Evolutionary conservation across 1,140 invertebrate genomes (phyloP), one percentile per base, ranked within the genome.

Genomic region (Pygmarrhopalites habei): DNA sequence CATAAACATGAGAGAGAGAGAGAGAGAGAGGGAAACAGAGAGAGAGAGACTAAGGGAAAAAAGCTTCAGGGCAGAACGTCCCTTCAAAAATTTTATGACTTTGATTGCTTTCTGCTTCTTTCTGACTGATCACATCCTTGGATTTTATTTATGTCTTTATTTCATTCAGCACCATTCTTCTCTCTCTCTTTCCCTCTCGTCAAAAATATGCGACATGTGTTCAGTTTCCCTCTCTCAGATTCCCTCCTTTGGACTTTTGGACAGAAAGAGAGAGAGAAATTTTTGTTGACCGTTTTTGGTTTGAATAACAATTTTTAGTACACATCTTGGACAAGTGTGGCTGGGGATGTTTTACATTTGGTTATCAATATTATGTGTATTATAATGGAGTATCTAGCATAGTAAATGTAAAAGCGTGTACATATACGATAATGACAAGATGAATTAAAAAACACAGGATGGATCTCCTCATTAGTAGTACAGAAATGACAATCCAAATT

Each of bases 71-170:
- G 46, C 46, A 19, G 23, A 23, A 49, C 14, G 5, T 10, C 23
- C 46, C 7, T 19, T 49, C 10, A 5, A 23, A 19, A 62, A 62
- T 53, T 62, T 62, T 62, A 62, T 62, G 47, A 44, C 60, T 62
- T 46, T 62, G 60, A 62, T 62, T 62, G 60, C n/a, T n/a, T n/a
- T n/a, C n/a, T n/a, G n/a, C n/a, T n/a, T n/a, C 60, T 62, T 55
- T 62, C 60, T 55, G 49, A 53, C 60, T 60, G 46, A 60, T 60
- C n/a, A n/a, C 46, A 60, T 60, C 58, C 58, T 60, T 60, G 58
- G 47, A 35, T 51, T 25, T 60, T 60, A 51, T 51, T 60, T 35
- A 58, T 58, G 23, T 10, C 39, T 39, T 19, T 30, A 56, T 35
- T 29, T 28, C 26, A 29, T n/a, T n/a, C n/a, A n/a, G n/a, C n/a